phyloP scores from a whole-genome alignment of 2,113 vertebrate genomes.

The Xenus cinereus region DNA sequence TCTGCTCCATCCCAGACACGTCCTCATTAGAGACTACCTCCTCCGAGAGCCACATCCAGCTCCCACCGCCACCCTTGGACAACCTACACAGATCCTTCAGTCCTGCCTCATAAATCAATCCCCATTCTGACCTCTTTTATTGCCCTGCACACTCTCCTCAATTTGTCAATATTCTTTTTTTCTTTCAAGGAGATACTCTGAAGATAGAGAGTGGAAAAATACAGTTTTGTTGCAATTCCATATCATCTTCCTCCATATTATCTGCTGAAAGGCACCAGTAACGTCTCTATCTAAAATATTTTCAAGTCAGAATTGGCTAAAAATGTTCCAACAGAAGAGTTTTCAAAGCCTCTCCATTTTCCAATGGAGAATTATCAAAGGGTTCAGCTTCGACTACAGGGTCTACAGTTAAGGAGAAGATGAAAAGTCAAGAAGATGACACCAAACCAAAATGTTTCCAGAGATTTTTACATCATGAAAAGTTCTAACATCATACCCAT shows the following conservation, averaged over 20 bases:
- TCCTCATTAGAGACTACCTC: not conserved
- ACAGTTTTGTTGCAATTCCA: not conserved
- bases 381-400: not conserved
- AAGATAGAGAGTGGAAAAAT: not conserved
- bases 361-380: not conserved
- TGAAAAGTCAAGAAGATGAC: not conserved
- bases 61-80: not conserved
- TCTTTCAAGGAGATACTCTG: not conserved
- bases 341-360: not conserved
- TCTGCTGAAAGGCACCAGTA: not conserved
- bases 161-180: not conserved
- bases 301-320: not conserved
- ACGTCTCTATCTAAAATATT: not conserved
- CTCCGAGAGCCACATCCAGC: not conserved
- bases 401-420: not conserved
- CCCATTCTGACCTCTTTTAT: not conserved
- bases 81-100: not conserved
- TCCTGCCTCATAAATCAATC: not conserved
- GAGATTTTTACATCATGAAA: not conserved
- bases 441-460: not conserved
- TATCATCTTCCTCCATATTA: not conserved
- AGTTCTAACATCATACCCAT: not conserved
- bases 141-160: not conserved
- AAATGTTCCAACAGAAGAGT: not conserved
- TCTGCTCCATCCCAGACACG: not conserved